Evolutionary conservation across 2,888 invertebrate genomes (phyloP).

Genomic region (Heliconius charithonia): DNA sequence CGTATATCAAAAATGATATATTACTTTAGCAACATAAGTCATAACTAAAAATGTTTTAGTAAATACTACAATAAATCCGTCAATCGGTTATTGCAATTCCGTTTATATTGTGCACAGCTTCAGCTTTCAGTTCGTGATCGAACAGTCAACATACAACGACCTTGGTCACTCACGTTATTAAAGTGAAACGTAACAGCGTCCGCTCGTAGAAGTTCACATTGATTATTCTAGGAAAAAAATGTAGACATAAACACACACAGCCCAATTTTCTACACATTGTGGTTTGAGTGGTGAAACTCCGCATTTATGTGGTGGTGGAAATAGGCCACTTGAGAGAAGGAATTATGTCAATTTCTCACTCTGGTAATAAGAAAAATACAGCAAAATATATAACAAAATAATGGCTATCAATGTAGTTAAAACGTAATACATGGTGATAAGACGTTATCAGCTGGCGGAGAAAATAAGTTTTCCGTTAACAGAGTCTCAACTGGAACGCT

Average conservation of each 20-base stretch:
- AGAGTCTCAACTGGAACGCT: constrained; percentile 40
- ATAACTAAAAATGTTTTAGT: constrained; percentile 30
- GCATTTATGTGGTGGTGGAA: too few relatives aligned
- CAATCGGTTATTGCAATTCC: constrained; percentile 26
- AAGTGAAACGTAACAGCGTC: constrained; percentile 6
- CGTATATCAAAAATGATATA: background rate
- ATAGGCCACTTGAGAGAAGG: too few relatives aligned
- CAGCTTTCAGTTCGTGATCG: constrained; percentile 41
- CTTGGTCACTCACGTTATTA: constrained; percentile 24
- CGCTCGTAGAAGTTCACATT: background rate
- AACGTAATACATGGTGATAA: constrained; percentile 33
- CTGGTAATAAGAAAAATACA: background rate
- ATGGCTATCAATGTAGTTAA: background rate
- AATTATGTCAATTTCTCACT: too few relatives aligned
- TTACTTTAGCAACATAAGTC: constrained; percentile 1
- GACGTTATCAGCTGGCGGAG: constrained; percentile 42
- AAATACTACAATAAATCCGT: constrained; percentile 32
- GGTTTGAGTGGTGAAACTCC: too few relatives aligned
- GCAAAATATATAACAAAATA: background rate
- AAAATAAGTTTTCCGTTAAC: constrained; percentile 47
- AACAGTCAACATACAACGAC: constrained; percentile 36
- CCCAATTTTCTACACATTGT: too few relatives aligned
- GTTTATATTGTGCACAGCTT: constrained; percentile 4
- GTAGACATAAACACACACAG: background rate
- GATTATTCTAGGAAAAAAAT: background rate